Evolutionary conservation across 1,140 invertebrate species (phyloP).

Genomic region (Drosophila gunungcola): DNA sequence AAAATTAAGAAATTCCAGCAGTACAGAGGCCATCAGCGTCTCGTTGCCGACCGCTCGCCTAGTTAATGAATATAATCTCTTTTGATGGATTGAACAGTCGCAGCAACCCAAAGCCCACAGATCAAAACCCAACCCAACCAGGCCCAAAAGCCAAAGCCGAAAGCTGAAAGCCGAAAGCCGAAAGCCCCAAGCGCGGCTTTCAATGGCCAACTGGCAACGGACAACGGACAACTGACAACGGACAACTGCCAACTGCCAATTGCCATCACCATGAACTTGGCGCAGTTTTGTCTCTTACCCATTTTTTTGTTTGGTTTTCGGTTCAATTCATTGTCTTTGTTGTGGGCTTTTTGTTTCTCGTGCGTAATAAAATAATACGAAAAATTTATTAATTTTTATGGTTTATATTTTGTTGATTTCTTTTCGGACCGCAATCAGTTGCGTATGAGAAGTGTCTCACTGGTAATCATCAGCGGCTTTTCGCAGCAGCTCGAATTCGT

Average conservation of each 20-base stretch:
- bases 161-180: slow-evolving; percentile 10
- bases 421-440: slow-evolving; percentile 42
- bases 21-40: slow-evolving; percentile 58
- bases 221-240: no score
- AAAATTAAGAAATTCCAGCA: slow-evolving; percentile 78
- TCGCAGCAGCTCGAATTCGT: slow-evolving; percentile 26
- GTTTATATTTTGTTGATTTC: slow-evolving; percentile 71
- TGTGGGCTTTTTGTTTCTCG: slow-evolving; percentile 43
- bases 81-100: slow-evolving; percentile 78
- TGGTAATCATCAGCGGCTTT: slow-evolving; percentile 54
- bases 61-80: slow-evolving; percentile 82
- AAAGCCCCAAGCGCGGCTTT: slow-evolving; percentile 43
- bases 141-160: slow-evolving; percentile 7
- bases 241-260: slow-evolving; percentile 44
- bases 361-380: slow-evolving; percentile 73
- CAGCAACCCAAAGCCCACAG: slow-evolving; percentile 1
- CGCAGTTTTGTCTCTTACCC: slow-evolving; percentile 30
- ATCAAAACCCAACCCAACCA: slow-evolving; percentile 11
- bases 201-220: slow-evolving; percentile 40
- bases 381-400: slow-evolving; percentile 79
- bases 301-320: slow-evolving; percentile 44
- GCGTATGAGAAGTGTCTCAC: slow-evolving; percentile 40
- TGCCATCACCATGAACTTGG: slow-evolving; percentile 65
- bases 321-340: slow-evolving; percentile 65
- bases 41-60: slow-evolving; percentile 52